phyloP scores from a whole-genome alignment of 1,140 invertebrate genomes.

The Agraylea sexmaculata region DNA sequence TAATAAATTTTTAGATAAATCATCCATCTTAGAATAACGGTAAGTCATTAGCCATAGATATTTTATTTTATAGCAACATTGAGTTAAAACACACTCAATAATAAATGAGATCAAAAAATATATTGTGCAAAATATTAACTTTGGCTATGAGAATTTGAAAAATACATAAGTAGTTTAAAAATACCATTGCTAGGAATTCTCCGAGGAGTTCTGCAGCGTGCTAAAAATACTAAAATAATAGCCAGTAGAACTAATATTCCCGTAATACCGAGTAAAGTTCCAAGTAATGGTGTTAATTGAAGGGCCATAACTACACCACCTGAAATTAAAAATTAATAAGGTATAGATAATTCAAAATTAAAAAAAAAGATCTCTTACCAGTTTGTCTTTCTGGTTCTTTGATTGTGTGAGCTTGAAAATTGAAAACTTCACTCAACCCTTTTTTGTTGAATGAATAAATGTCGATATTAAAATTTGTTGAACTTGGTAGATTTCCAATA shows the following conservation, averaged over 20 bases:
- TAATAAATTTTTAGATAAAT: neutral
- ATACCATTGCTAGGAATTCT: constrained; percentile 12
- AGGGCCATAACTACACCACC: constrained; percentile 15
- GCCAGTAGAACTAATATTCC: constrained; percentile 13
- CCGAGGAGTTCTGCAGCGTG: constrained; percentile 11
- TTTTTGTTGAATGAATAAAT: constrained; percentile 63
- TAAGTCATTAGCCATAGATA: no score
- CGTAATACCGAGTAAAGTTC: constrained; percentile 11
- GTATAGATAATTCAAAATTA: neutral
- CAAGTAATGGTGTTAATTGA: constrained; percentile 16
- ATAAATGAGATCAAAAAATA: no score
- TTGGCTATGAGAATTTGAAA: no score
- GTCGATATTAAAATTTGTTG: constrained; percentile 49
- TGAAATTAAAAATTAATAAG: constrained; percentile 7
- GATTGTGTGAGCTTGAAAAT: constrained; percentile 56
- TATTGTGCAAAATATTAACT: no score
- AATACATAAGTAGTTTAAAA: no score
- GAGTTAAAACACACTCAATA: no score
- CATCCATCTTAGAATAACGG: neutral
- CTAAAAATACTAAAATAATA: constrained; percentile 13
- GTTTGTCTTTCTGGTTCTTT: constrained; percentile 68
- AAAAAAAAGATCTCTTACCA: constrained; percentile 38
- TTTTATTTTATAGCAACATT: no score
- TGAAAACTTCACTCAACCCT: constrained; percentile 50
- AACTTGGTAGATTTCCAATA: constrained; percentile 22